These are phyloP conservation scores for Centropus unirufus DNA, from an alignment of 2,113 vertebrate genomes.

Conservation along the genomic window DNA sequence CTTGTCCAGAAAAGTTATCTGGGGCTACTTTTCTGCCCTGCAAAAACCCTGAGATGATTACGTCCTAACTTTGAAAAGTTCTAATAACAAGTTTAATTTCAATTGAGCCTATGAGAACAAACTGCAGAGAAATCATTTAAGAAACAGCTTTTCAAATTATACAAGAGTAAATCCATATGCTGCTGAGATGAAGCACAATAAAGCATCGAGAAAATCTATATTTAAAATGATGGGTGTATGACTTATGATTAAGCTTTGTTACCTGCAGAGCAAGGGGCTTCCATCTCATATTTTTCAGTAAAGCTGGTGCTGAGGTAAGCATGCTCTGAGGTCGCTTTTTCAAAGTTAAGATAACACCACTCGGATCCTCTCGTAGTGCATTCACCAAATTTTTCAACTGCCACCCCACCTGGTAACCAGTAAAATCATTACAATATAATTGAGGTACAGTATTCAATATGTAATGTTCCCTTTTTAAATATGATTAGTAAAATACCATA, in stretches of 20 bases:
- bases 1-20: background rate
- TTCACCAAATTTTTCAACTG: conserved; percentile 99
- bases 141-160: conserved; percentile 78
- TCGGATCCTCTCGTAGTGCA: conserved; percentile 97
- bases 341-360: conserved; percentile 98
- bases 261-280: conserved; percentile 99
- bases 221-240: conserved; percentile 87
- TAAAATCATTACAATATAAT: conserved; percentile 87
- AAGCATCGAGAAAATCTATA: conserved; percentile 83
- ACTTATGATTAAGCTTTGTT: conserved; percentile 89
- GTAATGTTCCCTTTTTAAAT: conserved; percentile 81
- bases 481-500: conserved; percentile 76
- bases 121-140: conserved; percentile 75
- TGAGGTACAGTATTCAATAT: conserved; percentile 82
- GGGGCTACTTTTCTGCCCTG: conserved; percentile 20
- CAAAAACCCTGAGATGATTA: conserved; percentile 37
- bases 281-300: conserved; percentile 99
- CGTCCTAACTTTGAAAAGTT: conserved; percentile 49
- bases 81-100: conserved; percentile 52
- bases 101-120: conserved; percentile 69
- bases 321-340: conserved; percentile 99
- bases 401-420: conserved; percentile 94
- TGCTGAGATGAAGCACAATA: conserved; percentile 84
- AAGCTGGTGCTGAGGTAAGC: conserved; percentile 97
- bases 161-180: conserved; percentile 79